Conservation (phyloP, 2,888 invertebrate genomes). For the Cecidostiba fungosa region DNA sequence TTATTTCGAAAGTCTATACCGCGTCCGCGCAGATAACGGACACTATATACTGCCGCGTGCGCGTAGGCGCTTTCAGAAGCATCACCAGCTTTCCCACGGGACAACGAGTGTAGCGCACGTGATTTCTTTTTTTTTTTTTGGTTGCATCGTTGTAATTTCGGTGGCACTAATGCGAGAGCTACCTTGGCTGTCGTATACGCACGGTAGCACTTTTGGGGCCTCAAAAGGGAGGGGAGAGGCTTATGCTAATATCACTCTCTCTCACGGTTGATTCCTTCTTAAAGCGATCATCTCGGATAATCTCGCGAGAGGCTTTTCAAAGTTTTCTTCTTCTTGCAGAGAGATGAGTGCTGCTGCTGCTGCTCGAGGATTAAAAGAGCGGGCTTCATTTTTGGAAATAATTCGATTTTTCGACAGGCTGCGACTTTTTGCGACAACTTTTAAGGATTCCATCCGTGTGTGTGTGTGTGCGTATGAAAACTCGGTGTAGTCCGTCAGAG, state of each 20-base stretch:
- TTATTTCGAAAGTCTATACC: slow-evolving; percentile 57
- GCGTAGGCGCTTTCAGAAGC: slow-evolving; percentile 16
- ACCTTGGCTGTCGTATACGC: background rate
- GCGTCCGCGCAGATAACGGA: slow-evolving; percentile 29
- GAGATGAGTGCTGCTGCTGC: slow-evolving; percentile 27
- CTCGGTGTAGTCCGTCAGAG: background rate
- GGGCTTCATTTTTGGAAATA: background rate
- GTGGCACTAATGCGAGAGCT: background rate
- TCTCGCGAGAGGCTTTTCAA: slow-evolving; percentile 78
- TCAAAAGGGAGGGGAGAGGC: slow-evolving; percentile 70
- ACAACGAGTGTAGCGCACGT: slow-evolving; percentile 1
- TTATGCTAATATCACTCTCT: slow-evolving; percentile 76
- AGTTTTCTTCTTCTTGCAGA: slow-evolving; percentile 73
- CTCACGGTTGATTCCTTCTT: slow-evolving; percentile 77
- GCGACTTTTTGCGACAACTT: background rate
- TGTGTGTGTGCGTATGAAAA: background rate
- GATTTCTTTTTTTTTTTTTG: slow-evolving; percentile 29
- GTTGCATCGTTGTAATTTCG: slow-evolving; percentile 20
- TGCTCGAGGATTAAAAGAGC: slow-evolving; percentile 33
- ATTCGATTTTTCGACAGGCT: background rate
- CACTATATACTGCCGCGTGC: background rate
- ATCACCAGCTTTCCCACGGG: slow-evolving; percentile 25
- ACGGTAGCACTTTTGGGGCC: slow-evolving; percentile 75
- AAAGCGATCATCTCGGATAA: slow-evolving; percentile 80
- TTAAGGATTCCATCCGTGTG: background rate